Evolutionary conservation across 2,888 invertebrate genomes (phyloP).

Genomic region (Himalopsyche kuldschensis): DNA sequence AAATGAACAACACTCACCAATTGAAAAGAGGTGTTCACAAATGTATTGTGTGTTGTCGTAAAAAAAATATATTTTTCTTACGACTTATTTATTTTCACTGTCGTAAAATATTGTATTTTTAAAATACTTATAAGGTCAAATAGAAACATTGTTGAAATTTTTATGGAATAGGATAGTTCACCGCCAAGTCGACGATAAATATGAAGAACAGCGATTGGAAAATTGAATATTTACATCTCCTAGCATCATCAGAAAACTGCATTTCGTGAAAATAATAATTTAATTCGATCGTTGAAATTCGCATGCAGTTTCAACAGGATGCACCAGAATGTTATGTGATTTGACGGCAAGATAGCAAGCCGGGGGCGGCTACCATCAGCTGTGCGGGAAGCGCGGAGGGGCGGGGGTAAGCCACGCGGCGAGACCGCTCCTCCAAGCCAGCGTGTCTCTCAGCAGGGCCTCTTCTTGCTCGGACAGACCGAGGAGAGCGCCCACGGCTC

Average conservation of each 20-base stretch:
- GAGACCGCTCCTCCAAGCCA: slow-evolving; percentile 67
- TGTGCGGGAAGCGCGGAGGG: slow-evolving; percentile 43
- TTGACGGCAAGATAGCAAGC: background rate
- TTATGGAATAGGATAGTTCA: too few species aligned
- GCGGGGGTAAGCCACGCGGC: slow-evolving; percentile 66
- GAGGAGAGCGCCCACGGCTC: slow-evolving; percentile 82
- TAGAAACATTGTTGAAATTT: too few species aligned
- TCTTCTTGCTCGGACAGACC: slow-evolving; percentile 87
- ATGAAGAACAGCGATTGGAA: too few species aligned
- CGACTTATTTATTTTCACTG: too few species aligned
- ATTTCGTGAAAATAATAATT: background rate
- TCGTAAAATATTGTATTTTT: too few species aligned
- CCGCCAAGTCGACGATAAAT: too few species aligned
- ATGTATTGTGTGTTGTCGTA: too few species aligned
- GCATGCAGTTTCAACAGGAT: background rate
- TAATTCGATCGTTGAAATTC: background rate
- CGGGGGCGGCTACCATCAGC: slow-evolving; percentile 23
- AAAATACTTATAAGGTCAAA: too few species aligned
- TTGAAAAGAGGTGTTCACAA: too few species aligned
- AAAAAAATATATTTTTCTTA: too few species aligned
- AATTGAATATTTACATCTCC: background rate
- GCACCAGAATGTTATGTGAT: background rate
- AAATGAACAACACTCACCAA: too few species aligned
- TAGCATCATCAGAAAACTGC: background rate
- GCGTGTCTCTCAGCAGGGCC: slow-evolving; percentile 75